These are phyloP conservation scores for Junonia oenone DNA, from an alignment of 2,888 invertebrate species.

Conservation along the genomic window DNA sequence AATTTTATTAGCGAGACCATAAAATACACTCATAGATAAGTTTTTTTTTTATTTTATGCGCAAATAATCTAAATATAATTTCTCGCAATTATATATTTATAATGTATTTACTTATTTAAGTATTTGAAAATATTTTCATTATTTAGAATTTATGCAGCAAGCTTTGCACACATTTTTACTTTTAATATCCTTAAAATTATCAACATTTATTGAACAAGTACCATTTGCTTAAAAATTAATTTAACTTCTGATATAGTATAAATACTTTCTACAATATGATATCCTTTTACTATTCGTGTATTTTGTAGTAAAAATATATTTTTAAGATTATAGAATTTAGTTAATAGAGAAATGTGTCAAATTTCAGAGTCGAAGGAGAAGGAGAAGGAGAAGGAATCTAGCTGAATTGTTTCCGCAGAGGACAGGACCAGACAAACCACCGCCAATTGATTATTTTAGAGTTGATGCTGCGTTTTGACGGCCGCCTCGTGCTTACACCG, in stretches of 20 bases:
- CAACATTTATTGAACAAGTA: too few species aligned
- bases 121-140: background rate
- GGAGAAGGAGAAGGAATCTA: constrained; percentile 84
- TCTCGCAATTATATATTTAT: too few species aligned
- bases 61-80: too few species aligned
- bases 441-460: constrained; percentile 77
- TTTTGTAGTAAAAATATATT: background rate
- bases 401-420: constrained; percentile 78
- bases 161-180: background rate
- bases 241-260: too few species aligned
- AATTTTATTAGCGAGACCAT: too few species aligned
- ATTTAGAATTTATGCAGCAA: background rate
- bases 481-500: constrained; percentile 28
- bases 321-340: background rate
- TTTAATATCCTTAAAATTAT: too few species aligned
- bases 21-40: too few species aligned
- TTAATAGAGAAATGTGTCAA: background rate
- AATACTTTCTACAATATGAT: too few species aligned
- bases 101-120: background rate
- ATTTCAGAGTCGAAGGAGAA: constrained; percentile 85
- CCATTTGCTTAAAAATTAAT: too few species aligned
- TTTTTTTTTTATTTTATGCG: too few species aligned
- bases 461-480: constrained; percentile 49
- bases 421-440: constrained; percentile 75
- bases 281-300: too few species aligned